These are phyloP conservation scores for Strigops habroptila DNA, from an alignment of 2,113 vertebrate genomes.

Conservation along the genomic window DNA sequence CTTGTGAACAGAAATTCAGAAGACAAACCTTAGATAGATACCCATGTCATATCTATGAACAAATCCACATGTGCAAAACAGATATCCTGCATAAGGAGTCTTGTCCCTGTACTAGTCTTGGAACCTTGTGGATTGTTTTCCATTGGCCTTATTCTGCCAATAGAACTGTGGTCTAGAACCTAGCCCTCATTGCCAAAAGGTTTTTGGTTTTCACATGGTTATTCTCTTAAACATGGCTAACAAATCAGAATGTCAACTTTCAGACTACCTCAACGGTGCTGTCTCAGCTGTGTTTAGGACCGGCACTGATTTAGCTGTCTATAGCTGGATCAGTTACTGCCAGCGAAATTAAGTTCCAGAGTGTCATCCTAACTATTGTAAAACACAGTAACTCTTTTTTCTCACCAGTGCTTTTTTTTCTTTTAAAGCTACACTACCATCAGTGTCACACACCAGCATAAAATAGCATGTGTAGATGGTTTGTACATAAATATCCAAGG, in stretches of 20 bases:
- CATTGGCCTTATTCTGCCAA: not conserved
- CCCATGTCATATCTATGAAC: not conserved
- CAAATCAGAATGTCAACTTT: not conserved
- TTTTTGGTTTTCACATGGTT: not conserved
- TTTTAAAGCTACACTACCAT: not conserved
- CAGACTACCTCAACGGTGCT: not conserved
- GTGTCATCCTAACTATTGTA: not conserved
- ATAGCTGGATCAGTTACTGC: not conserved
- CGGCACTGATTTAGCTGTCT: not conserved
- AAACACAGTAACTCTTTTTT: not conserved
- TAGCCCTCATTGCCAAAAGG: not conserved
- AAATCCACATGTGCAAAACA: not conserved
- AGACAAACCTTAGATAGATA: not conserved
- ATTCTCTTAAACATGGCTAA: not conserved
- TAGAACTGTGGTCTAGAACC: not conserved
- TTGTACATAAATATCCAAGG: not conserved
- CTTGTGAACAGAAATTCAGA: not conserved
- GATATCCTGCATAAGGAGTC: not conserved
- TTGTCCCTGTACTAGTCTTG: not conserved
- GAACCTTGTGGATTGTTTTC: not conserved
- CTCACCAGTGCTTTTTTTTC: not conserved
- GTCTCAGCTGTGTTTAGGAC: not conserved
- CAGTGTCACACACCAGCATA: not conserved
- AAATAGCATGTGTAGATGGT: not conserved
- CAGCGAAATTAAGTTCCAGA: not conserved